These are phyloP conservation scores for Drosophila neocordata DNA, from an alignment of 1,140 invertebrate genomes.

Conservation along the genomic window DNA sequence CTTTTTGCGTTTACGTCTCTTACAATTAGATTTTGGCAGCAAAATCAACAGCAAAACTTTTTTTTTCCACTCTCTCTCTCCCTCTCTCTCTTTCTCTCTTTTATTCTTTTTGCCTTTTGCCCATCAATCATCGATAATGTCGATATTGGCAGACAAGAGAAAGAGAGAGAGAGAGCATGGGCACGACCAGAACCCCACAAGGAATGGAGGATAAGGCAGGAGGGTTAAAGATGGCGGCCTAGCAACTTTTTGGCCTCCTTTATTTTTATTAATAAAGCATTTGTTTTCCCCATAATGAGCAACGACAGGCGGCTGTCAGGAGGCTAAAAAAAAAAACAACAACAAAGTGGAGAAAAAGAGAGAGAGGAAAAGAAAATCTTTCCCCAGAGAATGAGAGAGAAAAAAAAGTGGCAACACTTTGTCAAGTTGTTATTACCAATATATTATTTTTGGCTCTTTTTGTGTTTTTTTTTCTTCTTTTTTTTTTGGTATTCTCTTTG, in stretches of 20 bases:
- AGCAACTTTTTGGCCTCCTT: constrained; percentile 68
- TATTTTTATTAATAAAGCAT: constrained; percentile 78
- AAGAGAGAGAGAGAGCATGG: constrained; percentile 1
- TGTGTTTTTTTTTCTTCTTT: too few species aligned
- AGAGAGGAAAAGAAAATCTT: constrained; percentile 33
- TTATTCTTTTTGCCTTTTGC: constrained; percentile 12
- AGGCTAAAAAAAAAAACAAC: constrained; percentile 20
- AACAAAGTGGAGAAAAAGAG: too few species aligned
- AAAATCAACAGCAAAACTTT: constrained; percentile 67
- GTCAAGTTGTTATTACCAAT: constrained; percentile 77
- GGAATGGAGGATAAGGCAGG: neutral
- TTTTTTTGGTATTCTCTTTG: neutral
- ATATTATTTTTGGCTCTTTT: constrained; percentile 41
- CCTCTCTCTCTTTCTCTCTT: neutral
- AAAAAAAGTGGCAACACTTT: constrained; percentile 70
- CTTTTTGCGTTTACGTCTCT: constrained; percentile 30
- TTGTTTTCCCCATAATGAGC: constrained; percentile 76
- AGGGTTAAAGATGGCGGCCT: constrained; percentile 10
- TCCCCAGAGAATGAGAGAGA: constrained; percentile 38
- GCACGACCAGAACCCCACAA: neutral
- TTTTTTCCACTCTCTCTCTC: neutral
- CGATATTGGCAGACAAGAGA: constrained; percentile 35
- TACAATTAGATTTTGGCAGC: constrained; percentile 69
- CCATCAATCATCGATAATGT: constrained; percentile 78
- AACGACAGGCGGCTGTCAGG: constrained; percentile 73